Base-by-base conservation (phyloP, 2,113 vertebrate species). In the Ictalurus furcatus region DNA sequence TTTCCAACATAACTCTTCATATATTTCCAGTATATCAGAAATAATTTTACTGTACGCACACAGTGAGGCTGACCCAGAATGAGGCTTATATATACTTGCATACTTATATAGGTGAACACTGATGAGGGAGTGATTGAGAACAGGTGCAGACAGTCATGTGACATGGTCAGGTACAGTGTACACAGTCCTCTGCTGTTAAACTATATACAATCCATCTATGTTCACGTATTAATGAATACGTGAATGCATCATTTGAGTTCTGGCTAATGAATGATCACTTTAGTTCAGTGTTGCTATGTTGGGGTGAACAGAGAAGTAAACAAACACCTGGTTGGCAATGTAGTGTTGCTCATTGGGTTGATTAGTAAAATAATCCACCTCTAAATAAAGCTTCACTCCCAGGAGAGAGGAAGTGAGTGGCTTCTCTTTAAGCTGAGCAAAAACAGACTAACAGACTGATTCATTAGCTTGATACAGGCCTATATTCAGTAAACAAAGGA, bases 401-500 rank as follows among this genome's bases (percentile, higher is more conserved):
- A 79, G 59, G 88, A 88, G 88, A 88, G 78, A 23, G 65, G 71
- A 86, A 85, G 56, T 88, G 81, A 91, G 87, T 30, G 37, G 25
- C 85, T 82, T 58, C 88, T 90, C 69, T 52, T 40, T 80, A 59
- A 73, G 82, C 52, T 73, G 54, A 58, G 82, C 69, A 67, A 67
- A 40, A 90, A 73, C 63, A 84, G 59, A 86, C 85, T 84, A 85
- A 86, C 84, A 81, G 83, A 34, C 67, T 86, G 86, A 88, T 90
- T 88, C 85, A 84, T 88, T 85, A 83, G 83, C 86, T 88, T 76
- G 90, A 89, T 65, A 74, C 58, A 67, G 82, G 37, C 44, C 40
- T 74, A 56, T 65, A 85, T 56, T 89, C 76, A 59, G 73, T 89
- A 89, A 89, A 91, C 86, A 89, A 83, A 85, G 13, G 23, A 54